Percentiles rank a stretch among this genome's conserved stretches.
phyloP scores from a whole-genome alignment of 2,888 invertebrate species.

The Tromatobia lineatoria region DNA sequence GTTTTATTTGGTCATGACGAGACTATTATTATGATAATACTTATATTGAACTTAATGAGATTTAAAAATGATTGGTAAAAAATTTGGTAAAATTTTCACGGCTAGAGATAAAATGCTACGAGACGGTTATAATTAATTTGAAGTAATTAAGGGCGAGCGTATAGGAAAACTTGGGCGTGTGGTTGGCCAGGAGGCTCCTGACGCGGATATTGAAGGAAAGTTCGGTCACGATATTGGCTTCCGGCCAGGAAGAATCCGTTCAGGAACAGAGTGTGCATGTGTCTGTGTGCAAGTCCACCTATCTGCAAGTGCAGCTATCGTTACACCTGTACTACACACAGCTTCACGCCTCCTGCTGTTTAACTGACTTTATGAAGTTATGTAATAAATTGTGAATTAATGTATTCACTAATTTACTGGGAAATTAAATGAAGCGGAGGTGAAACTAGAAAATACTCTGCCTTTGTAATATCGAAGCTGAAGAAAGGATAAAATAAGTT shows the following conservation, averaged over 20 bases:
- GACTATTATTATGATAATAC: neutral
- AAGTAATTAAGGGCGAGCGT: constrained; percentile 56
- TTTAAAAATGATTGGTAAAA: neutral
- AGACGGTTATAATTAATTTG: constrained; percentile 55
- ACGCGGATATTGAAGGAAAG: constrained; percentile 47
- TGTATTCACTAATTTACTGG: neutral
- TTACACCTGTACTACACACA: constrained; percentile 5
- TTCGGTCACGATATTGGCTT: constrained; percentile 64
- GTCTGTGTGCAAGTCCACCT: neutral
- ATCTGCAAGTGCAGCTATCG: constrained; percentile 23
- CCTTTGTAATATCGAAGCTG: no score
- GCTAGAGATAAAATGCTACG: neutral
- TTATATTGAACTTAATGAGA: neutral
- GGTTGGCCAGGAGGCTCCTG: neutral
- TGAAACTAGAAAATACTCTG: no score
- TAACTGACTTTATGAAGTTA: neutral
- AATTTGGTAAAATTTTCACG: neutral
- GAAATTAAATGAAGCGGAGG: neutral
- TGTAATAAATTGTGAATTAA: constrained; percentile 1
- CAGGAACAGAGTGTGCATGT: constrained; percentile 30
- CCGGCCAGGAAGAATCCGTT: constrained; percentile 60
- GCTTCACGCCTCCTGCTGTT: neutral
- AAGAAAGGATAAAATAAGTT: no score
- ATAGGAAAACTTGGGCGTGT: constrained; percentile 29
- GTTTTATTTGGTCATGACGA: no score